Base-by-base conservation (phyloP, 2,888 invertebrate species). In the Hydrotaea diabolus region DNA sequence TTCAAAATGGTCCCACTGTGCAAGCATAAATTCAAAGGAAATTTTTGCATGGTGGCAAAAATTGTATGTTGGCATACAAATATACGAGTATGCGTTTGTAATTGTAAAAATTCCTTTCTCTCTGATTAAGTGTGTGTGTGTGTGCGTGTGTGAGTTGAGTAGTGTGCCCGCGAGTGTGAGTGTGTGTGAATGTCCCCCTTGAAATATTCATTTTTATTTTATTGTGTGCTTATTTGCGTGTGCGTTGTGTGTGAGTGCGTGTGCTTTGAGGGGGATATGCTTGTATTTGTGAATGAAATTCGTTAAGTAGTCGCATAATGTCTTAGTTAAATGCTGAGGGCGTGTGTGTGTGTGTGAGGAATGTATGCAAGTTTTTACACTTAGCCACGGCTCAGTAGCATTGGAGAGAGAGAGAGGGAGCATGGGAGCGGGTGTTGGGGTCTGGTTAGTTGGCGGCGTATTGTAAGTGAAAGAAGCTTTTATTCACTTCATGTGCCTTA, bases 241-340 rank as follows among this genome's bases (percentile, higher is more conserved):
- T 4, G 26, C 13, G 15, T n/a, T 26, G 59, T 26, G 26, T 15
- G 26, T 1, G 26, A 8, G 26, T 59, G 59, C 26, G 59, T 26
- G 26, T 7, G 7, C 7, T 4, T 31, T 31, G 31, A n/a, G 31
- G 31, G 31, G 31, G 31, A 31, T 31, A 31, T 26, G 59, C 15
- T 59, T 59, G 59, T 59, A 26, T 59, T 59, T 59, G 11, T 59
- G 26, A 11, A 55, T 55, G 21, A 19, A 9, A 55, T 55, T 55
- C 55, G 55, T 55, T 55, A 55, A 55, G 55, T 55, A 55, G 21
- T 11, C 55, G 55, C 55, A 59, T 59, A 59, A 59, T 59, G 26
- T 23, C 59, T 59, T 59, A 26, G 23, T 59, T 57, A 57, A 57
- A 21, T 23, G 55, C 11, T 57, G 23, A 57, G 55, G 1, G 55